Conservation (phyloP, 2,797 vertebrate species). For the Limosa lapponica region DNA sequence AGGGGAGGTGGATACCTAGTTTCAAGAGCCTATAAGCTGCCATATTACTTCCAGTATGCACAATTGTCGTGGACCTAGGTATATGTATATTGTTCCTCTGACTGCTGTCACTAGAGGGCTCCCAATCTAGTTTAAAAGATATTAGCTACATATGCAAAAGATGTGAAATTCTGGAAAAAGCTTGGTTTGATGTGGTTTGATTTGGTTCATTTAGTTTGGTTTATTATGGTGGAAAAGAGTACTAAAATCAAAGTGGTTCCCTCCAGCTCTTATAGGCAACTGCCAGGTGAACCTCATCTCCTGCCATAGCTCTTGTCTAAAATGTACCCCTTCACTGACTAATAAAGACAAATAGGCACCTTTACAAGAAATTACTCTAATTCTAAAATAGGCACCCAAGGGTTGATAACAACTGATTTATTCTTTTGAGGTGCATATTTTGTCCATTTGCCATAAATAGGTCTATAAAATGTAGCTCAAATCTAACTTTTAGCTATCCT, state of each 20-base stretch:
- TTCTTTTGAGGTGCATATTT: conserved; percentile 1
- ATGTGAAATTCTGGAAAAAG: neutral
- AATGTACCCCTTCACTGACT: neutral
- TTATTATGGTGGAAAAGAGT: neutral
- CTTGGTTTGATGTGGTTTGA: neutral
- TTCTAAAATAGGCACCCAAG: neutral
- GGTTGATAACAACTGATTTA: neutral
- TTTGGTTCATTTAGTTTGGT: neutral
- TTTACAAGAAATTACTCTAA: neutral
- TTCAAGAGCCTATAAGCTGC: neutral
- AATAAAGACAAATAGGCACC: neutral
- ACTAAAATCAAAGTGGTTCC: neutral
- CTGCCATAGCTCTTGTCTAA: neutral
- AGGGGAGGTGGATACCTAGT: neutral
- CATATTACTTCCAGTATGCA: neutral
- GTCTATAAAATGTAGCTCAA: neutral
- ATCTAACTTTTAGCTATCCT: neutral
- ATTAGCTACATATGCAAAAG: neutral
- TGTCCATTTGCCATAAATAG: neutral
- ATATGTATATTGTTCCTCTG: neutral
- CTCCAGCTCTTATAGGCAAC: neutral
- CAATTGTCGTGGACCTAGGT: neutral
- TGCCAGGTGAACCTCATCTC: neutral
- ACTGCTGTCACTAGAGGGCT: neutral
- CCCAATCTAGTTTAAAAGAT: neutral